These are phyloP conservation scores for Dynastes tityus DNA, from an alignment of 2,888 invertebrate genomes.

Conservation along the genomic window DNA sequence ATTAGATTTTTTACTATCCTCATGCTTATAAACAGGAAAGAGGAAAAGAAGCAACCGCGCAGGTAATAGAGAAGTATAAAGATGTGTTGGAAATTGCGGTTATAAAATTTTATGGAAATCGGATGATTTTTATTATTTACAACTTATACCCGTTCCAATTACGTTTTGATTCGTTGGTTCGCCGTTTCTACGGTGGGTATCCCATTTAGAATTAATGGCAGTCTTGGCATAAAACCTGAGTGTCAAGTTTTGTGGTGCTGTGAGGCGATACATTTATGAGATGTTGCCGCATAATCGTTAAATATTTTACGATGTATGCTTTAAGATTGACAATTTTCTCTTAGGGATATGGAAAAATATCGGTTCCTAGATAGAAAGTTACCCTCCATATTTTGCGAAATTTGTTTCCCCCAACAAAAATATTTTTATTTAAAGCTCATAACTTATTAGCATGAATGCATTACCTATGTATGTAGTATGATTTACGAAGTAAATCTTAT, in stretches of 20 bases:
- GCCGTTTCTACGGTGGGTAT: conserved; percentile 42
- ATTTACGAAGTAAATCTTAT: too few species aligned
- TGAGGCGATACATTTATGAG: conserved; percentile 54
- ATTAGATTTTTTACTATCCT: too few species aligned
- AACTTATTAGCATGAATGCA: too few species aligned
- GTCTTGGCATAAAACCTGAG: conserved; percentile 53
- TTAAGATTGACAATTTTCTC: conserved; percentile 56
- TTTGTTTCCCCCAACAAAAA: neutral
- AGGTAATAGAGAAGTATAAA: conserved; percentile 19
- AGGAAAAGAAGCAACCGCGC: neutral
- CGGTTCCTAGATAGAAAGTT: neutral
- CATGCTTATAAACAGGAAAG: too few species aligned
- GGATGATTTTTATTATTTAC: conserved; percentile 44
- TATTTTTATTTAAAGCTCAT: too few species aligned
- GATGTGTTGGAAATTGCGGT: conserved; percentile 33
- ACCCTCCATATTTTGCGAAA: neutral
- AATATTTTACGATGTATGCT: conserved; percentile 56
- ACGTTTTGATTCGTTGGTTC: conserved; percentile 39
- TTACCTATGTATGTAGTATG: too few species aligned
- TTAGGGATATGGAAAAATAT: conserved; percentile 25
- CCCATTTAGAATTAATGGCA: conserved; percentile 52
- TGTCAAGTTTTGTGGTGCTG: conserved; percentile 56
- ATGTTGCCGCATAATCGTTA: conserved; percentile 58
- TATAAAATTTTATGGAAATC: conserved; percentile 46
- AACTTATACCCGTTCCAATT: conserved; percentile 36